Conservation (phyloP, 2,888 invertebrate genomes). For the Scaptomyza cyrtandrae region DNA sequence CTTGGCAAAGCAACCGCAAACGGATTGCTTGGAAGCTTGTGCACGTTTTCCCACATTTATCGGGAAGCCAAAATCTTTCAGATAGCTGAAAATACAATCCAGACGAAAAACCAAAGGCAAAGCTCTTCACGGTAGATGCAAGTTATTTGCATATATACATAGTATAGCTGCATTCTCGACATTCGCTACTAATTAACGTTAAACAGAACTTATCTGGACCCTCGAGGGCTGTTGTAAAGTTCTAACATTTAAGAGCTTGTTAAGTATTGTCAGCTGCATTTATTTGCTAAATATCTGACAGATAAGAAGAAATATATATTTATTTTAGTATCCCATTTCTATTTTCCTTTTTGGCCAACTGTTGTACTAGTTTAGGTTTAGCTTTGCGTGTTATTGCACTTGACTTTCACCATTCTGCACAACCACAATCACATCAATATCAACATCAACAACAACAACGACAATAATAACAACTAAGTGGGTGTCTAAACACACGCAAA, state of each 20-base stretch:
- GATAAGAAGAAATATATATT: background rate
- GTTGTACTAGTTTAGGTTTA: conserved; percentile 25
- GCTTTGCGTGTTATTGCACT: conserved; percentile 60
- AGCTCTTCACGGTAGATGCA: conserved; percentile 31
- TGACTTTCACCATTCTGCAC: conserved; percentile 39
- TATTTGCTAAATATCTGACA: conserved; percentile 1
- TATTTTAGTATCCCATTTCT: conserved; percentile 28
- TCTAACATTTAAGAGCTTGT: conserved; percentile 25
- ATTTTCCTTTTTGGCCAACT: conserved; percentile 40
- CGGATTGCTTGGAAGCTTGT: conserved; percentile 54
- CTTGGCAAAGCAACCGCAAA: conserved; percentile 12
- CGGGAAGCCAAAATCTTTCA: conserved; percentile 57
- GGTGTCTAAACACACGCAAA: conserved; percentile 16
- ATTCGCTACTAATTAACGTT: conserved; percentile 36
- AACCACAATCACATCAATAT: no score
- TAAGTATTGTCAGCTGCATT: conserved; percentile 25
- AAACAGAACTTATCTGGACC: conserved; percentile 7
- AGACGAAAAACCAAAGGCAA: conserved; percentile 27
- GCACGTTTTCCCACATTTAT: conserved; percentile 77
- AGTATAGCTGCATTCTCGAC: background rate
- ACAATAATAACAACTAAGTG: conserved; percentile 12
- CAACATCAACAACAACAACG: no score
- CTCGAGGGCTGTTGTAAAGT: background rate
- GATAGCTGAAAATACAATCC: conserved; percentile 36
- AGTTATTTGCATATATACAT: conserved; percentile 58